phyloP scores from a whole-genome alignment of 1,140 invertebrate genomes.

The Procambarus virginalis region DNA sequence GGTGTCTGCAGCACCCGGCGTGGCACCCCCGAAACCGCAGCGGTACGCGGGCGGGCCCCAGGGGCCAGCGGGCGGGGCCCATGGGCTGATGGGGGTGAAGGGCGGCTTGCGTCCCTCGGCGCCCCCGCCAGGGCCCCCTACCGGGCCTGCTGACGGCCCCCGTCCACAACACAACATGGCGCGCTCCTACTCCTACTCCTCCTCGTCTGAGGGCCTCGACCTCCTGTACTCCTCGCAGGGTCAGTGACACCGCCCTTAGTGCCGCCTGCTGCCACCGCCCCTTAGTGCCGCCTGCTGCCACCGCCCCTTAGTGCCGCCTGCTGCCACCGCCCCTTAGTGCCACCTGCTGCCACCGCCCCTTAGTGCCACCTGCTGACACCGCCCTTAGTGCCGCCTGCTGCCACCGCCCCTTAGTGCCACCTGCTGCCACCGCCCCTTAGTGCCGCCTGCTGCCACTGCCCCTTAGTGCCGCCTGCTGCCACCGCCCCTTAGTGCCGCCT shows the following conservation, averaged over 20 bases:
- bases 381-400: background rate
- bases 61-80: constrained; percentile 18
- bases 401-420: background rate
- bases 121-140: constrained; percentile 17
- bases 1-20: constrained; percentile 43
- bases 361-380: too few relatives aligned
- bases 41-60: constrained; percentile 34
- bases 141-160: constrained; percentile 33
- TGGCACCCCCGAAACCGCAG: constrained; percentile 49
- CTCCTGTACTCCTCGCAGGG: constrained; percentile 58
- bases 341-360: background rate
- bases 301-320: background rate
- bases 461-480: background rate
- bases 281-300: background rate
- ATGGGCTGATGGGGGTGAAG: constrained; percentile 35
- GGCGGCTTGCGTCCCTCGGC: constrained; percentile 31
- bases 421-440: background rate
- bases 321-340: background rate
- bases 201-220: constrained; percentile 36
- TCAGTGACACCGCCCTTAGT: constrained; percentile 15
- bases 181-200: constrained; percentile 49
- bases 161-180: constrained; percentile 40
- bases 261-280: background rate
- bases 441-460: background rate
- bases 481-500: background rate